These are phyloP conservation scores for Hetaerina titia DNA, from an alignment of 2,888 invertebrate species.

Conservation along the genomic window DNA sequence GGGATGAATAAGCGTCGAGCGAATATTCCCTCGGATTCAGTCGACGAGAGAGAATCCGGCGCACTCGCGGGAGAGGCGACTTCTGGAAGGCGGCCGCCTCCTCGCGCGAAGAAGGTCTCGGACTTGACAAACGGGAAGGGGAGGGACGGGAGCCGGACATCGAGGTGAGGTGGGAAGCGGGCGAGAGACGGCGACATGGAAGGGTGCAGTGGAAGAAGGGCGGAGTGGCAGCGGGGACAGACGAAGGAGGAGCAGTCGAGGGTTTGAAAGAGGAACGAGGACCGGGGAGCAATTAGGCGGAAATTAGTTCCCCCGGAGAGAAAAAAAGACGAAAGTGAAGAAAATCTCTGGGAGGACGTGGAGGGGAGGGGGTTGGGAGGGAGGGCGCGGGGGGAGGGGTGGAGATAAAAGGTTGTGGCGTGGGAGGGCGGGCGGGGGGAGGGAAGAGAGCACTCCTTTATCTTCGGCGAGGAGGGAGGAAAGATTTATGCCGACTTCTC, in stretches of 20 bases:
- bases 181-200: not conserved
- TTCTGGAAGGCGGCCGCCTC: not conserved
- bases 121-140: not conserved
- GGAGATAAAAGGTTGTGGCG: not conserved
- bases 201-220: not conserved
- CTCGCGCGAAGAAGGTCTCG: not conserved
- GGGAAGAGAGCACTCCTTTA: not conserved
- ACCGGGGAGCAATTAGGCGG: conserved; percentile 26
- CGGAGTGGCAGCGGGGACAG: not conserved
- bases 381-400: not conserved
- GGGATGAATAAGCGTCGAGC: no score
- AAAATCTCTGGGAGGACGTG: not conserved
- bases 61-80: not conserved
- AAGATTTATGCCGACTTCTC: not conserved
- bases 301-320: not conserved
- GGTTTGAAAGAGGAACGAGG: not conserved
- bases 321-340: not conserved
- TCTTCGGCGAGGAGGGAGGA: not conserved
- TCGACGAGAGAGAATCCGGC: no score
- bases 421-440: not conserved
- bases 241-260: not conserved
- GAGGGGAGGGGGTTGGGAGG: not conserved
- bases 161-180: not conserved
- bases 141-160: not conserved
- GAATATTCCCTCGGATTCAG: no score